A percentile compares a stretch with the other conserved stretches of the same genome.
Conservation (phyloP, 2,797 vertebrate species). For the Heterohyrax brucei region DNA sequence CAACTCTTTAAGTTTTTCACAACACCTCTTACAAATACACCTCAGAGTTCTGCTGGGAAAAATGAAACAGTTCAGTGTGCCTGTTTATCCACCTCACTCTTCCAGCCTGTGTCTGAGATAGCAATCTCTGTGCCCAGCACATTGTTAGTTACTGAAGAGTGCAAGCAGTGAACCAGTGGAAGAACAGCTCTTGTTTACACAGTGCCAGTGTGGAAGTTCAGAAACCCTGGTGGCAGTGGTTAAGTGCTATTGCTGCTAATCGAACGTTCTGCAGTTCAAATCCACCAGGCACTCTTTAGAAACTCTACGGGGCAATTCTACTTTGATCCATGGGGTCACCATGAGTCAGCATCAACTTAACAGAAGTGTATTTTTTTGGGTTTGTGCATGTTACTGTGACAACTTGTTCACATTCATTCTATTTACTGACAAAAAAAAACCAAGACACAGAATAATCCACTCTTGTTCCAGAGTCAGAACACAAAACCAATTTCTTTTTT, state of each 20-base stretch:
- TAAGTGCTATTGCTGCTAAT: too few species aligned
- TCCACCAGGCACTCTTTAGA: too few species aligned
- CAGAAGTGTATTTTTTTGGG: too few species aligned
- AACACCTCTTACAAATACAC: neutral
- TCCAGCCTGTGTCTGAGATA: neutral
- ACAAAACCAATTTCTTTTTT: neutral
- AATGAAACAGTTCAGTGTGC: neutral
- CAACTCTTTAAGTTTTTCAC: neutral
- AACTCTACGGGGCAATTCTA: too few species aligned
- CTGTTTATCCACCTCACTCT: neutral
- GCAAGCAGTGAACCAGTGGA: neutral
- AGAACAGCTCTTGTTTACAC: neutral
- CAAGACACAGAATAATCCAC: neutral
- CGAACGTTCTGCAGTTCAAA: too few species aligned
- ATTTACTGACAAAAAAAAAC: conserved; percentile 17
- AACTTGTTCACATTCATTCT: neutral
- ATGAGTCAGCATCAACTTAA: too few species aligned
- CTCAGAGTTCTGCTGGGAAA: neutral
- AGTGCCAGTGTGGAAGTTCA: neutral
- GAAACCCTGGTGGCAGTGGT: too few species aligned
- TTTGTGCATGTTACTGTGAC: neutral
- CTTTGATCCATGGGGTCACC: too few species aligned
- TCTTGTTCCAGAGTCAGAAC: neutral
- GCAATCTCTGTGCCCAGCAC: neutral
- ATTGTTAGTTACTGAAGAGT: neutral